A percentile compares a stretch with the other conserved stretches of the same genome.
phyloP scores from a whole-genome alignment of 2,888 invertebrate genomes.

The Nymphalis urticae region DNA sequence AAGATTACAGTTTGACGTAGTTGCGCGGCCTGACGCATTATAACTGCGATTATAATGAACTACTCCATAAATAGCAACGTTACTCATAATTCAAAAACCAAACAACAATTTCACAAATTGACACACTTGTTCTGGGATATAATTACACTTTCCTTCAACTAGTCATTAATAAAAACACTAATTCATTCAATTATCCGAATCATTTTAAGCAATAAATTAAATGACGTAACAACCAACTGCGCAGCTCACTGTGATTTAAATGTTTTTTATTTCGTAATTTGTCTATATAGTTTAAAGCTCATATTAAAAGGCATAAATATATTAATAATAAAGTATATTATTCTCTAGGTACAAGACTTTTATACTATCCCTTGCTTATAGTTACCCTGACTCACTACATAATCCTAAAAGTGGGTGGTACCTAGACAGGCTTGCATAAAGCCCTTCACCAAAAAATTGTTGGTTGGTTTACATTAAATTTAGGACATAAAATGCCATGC shows the following conservation, averaged over 20 bases:
- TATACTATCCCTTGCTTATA: no score
- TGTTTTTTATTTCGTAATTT: background rate
- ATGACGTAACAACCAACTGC: background rate
- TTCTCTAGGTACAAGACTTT: no score
- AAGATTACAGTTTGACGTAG: conserved; percentile 35
- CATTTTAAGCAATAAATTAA: background rate
- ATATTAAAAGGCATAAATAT: background rate
- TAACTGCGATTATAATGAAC: conserved; percentile 27
- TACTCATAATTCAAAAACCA: conserved; percentile 29
- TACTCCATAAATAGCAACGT: conserved; percentile 32
- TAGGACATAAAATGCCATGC: background rate
- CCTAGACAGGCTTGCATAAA: no score
- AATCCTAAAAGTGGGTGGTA: no score
- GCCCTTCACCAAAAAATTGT: no score
- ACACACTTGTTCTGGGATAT: conserved; percentile 7
- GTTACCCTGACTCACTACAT: no score
- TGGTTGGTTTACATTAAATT: background rate
- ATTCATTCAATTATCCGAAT: background rate
- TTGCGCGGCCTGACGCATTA: conserved; percentile 34
- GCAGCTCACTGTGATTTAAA: background rate
- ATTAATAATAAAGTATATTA: no score
- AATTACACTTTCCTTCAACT: conserved; percentile 13
- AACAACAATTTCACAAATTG: conserved; percentile 14
- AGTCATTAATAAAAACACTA: conserved; percentile 7
- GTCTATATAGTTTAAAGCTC: background rate